phyloP scores from a whole-genome alignment of 2,888 invertebrate genomes.

The Ditula angustiorana region DNA sequence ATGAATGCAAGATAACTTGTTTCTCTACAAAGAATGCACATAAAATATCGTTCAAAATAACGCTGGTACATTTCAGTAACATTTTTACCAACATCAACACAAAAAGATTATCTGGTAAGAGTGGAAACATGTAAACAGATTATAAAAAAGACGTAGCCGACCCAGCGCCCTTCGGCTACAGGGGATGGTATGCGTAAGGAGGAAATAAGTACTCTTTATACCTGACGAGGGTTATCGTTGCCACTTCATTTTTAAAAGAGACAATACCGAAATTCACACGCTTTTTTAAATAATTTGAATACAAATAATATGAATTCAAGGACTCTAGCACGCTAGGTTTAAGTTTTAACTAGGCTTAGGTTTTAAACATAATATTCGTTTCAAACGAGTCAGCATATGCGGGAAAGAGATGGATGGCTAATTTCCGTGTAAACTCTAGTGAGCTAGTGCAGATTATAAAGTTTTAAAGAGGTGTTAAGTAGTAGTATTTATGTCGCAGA shows the following conservation, averaged over 20 bases:
- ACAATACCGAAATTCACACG: constrained; percentile 17
- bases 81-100: constrained; percentile 65
- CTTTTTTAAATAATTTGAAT: neutral
- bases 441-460: no score
- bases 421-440: no score
- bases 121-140: constrained; percentile 78
- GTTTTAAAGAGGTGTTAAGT: no score
- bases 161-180: constrained; percentile 58
- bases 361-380: no score
- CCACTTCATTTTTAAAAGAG: constrained; percentile 36
- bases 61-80: constrained; percentile 46
- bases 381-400: no score
- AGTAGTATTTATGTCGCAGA: no score
- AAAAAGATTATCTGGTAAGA: constrained; percentile 76
- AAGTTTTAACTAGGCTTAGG: no score
- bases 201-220: constrained; percentile 38
- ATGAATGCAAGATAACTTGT: no score
- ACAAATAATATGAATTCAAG: neutral
- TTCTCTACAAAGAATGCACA: neutral
- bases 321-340: no score
- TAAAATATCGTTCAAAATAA: constrained; percentile 7
- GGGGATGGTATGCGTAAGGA: constrained; percentile 53
- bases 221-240: constrained; percentile 30
- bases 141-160: constrained; percentile 78
- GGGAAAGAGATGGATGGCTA: no score